Evolutionary conservation across 2,888 invertebrate species (phyloP).

Genomic region (Leistus spinibarbis): DNA sequence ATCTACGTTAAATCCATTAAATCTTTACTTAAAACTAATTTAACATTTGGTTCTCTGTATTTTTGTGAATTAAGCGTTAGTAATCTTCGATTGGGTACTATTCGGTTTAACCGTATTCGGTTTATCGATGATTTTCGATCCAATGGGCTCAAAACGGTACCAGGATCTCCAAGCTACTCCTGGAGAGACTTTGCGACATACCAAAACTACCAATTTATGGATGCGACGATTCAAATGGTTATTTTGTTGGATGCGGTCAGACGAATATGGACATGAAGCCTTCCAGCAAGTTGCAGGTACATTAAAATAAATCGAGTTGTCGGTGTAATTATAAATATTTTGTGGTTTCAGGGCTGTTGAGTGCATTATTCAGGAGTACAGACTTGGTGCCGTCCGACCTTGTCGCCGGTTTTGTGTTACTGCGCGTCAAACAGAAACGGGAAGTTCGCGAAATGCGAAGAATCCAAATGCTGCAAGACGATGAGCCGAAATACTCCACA

Average conservation of each 20-base stretch:
- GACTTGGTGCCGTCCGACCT: constrained; percentile 90
- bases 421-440: constrained; percentile 76
- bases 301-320: not conserved
- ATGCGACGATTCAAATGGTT: constrained; percentile 75
- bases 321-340: not conserved
- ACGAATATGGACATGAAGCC: constrained; percentile 78
- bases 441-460: constrained; percentile 74
- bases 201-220: constrained; percentile 75
- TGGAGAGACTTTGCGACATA: constrained; percentile 69
- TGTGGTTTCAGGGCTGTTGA: constrained; percentile 70
- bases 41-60: too few species aligned
- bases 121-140: constrained; percentile 81
- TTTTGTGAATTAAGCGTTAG: constrained; percentile 63
- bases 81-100: constrained; percentile 82
- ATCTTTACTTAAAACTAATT: not conserved
- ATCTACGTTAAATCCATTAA: too few species aligned
- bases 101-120: constrained; percentile 76
- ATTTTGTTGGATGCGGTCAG: constrained; percentile 75
- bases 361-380: constrained; percentile 80
- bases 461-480: constrained; percentile 67
- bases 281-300: constrained; percentile 79
- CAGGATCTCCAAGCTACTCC: constrained; percentile 69
- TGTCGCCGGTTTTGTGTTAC: constrained; percentile 84
- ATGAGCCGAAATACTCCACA: constrained; percentile 70
- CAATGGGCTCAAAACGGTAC: constrained; percentile 71